Conservation (phyloP, 2,797 vertebrate genomes). For the Parauchenoglanis ngamensis region DNA sequence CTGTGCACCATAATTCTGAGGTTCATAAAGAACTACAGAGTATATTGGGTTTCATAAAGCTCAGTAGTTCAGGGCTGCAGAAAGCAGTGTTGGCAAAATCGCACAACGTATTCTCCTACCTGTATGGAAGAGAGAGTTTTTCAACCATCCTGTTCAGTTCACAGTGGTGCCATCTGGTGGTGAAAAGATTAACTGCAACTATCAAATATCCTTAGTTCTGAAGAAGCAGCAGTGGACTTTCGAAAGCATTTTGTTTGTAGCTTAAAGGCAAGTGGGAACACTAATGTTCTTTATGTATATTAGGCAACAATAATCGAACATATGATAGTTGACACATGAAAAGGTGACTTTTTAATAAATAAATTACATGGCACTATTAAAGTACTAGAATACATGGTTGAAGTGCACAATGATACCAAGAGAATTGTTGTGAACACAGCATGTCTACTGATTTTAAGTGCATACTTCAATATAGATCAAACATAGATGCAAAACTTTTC, state of each 20-base stretch:
- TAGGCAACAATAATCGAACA: background rate
- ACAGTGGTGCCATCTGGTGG: background rate
- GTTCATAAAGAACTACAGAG: background rate
- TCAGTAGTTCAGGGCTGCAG: background rate
- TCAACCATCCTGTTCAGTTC: background rate
- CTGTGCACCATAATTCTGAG: background rate
- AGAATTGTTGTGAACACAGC: background rate
- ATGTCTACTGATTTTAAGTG: background rate
- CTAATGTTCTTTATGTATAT: background rate
- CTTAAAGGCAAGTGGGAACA: background rate
- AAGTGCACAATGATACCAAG: background rate
- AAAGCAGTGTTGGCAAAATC: background rate
- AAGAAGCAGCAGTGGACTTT: background rate
- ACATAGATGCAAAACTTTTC: background rate
- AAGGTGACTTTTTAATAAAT: background rate
- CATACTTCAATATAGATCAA: background rate
- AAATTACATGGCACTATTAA: background rate
- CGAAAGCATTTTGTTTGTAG: background rate
- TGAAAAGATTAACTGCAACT: background rate
- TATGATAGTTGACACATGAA: background rate
- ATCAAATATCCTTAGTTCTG: background rate
- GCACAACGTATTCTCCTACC: background rate
- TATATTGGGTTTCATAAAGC: background rate
- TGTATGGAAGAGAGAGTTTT: background rate
- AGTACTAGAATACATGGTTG: background rate